phyloP scores from a whole-genome alignment of 2,113 vertebrate species.

The Brienomyrus brachyistius region DNA sequence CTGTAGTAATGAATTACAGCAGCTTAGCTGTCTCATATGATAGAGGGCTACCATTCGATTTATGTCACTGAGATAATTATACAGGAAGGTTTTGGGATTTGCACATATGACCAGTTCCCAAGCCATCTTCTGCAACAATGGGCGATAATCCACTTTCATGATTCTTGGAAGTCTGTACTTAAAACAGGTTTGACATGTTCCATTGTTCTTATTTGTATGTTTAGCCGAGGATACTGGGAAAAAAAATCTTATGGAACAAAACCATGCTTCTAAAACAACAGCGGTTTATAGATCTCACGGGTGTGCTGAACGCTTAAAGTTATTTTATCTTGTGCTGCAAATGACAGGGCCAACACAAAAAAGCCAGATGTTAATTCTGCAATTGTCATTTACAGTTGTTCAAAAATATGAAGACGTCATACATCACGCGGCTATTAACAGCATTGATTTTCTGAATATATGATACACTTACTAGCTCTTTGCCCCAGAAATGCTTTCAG shows the following conservation, averaged over 20 bases:
- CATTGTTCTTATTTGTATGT: neutral
- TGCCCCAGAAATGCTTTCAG: neutral
- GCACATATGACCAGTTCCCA: neutral
- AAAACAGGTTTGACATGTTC: neutral
- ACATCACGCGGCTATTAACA: neutral
- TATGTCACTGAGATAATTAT: neutral
- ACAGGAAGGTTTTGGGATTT: neutral
- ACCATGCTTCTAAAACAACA: neutral
- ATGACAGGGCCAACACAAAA: neutral
- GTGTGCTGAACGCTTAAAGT: neutral
- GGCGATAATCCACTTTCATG: neutral
- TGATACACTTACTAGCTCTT: neutral
- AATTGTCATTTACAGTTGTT: neutral
- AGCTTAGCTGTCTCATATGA: neutral
- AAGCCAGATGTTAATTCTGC: neutral
- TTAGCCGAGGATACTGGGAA: neutral
- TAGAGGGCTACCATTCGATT: neutral
- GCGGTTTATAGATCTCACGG: neutral
- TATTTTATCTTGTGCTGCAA: neutral
- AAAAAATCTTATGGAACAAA: neutral
- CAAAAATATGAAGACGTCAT: neutral
- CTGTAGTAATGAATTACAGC: neutral
- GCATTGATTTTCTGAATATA: neutral
- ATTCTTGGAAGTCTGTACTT: constrained; percentile 7
- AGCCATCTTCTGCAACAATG: neutral